Conservation (phyloP, 2,797 vertebrate species). For the Anguilla pacifica region DNA sequence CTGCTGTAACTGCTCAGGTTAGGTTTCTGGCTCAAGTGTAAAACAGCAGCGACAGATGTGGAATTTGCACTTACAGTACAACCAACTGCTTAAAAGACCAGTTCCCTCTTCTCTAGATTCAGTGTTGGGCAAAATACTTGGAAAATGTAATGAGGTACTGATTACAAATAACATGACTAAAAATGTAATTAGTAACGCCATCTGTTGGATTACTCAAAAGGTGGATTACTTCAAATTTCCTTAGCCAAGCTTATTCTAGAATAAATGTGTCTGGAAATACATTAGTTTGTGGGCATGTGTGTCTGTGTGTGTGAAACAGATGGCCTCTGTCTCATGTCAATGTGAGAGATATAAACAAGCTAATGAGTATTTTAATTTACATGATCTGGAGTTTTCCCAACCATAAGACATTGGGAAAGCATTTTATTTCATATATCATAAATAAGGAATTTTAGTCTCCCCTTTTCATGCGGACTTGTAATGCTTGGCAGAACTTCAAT, state of each 20-base stretch:
- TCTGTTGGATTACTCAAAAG: background rate
- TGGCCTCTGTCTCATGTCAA: too few relatives aligned
- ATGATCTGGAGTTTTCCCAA: background rate
- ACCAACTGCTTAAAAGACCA: background rate
- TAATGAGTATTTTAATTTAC: background rate
- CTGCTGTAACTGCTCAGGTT: background rate
- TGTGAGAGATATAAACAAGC: too few relatives aligned
- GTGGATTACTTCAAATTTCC: too few relatives aligned
- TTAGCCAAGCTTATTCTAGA: too few relatives aligned
- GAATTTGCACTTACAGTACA: background rate
- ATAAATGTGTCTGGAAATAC: background rate
- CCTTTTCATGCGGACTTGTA: background rate
- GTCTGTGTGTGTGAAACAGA: too few relatives aligned
- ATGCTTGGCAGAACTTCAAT: background rate
- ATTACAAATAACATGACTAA: background rate
- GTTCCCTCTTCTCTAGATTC: background rate
- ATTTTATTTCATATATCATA: constrained; percentile 2
- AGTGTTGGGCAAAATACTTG: background rate
- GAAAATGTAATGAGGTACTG: background rate
- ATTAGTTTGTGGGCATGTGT: background rate
- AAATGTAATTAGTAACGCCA: background rate
- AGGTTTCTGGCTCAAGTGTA: background rate
- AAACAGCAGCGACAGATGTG: background rate
- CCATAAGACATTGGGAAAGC: background rate
- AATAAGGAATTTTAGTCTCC: background rate